A percentile compares a stretch with the other conserved stretches of the same genome.
Evolutionary conservation across 2,113 vertebrate genomes (phyloP).

Genomic region (Carassius auratus): DNA sequence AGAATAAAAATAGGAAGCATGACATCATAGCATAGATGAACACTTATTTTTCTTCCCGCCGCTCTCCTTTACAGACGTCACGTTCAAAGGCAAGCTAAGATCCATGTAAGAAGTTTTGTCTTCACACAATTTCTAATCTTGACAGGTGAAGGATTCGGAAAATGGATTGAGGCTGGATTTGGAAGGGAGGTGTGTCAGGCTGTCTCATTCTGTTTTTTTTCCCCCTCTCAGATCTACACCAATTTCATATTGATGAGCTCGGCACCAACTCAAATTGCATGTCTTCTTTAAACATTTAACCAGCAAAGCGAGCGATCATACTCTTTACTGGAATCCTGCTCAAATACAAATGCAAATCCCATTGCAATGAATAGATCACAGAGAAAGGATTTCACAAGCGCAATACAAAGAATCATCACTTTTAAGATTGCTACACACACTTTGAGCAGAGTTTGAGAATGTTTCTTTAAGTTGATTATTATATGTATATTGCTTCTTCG

Average conservation of each 20-base stretch:
- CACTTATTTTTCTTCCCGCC: background rate
- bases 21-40: conserved; percentile 3
- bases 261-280: conserved; percentile 76
- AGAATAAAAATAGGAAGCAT: conserved; percentile 25
- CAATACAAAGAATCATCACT: conserved; percentile 57
- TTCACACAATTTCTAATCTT: conserved; percentile 58
- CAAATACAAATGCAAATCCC: conserved; percentile 71
- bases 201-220: conserved; percentile 67
- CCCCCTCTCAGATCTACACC: conserved; percentile 62
- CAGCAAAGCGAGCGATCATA: conserved; percentile 77
- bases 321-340: conserved; percentile 75
- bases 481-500: background rate
- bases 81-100: conserved; percentile 51
- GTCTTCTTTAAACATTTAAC: conserved; percentile 80
- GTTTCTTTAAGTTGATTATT: conserved; percentile 12
- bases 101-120: conserved; percentile 60
- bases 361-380: conserved; percentile 67
- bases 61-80: conserved; percentile 16
- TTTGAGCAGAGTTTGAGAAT: conserved; percentile 10
- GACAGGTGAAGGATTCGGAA: conserved; percentile 61
- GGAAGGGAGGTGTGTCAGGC: conserved; percentile 65
- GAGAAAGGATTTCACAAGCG: conserved; percentile 67
- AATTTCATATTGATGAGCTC: conserved; percentile 83
- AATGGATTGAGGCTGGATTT: conserved; percentile 68
- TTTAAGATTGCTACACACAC: conserved; percentile 39